phyloP scores from a whole-genome alignment of 2,797 vertebrate species.

The Tympanoctomys barrerae region DNA sequence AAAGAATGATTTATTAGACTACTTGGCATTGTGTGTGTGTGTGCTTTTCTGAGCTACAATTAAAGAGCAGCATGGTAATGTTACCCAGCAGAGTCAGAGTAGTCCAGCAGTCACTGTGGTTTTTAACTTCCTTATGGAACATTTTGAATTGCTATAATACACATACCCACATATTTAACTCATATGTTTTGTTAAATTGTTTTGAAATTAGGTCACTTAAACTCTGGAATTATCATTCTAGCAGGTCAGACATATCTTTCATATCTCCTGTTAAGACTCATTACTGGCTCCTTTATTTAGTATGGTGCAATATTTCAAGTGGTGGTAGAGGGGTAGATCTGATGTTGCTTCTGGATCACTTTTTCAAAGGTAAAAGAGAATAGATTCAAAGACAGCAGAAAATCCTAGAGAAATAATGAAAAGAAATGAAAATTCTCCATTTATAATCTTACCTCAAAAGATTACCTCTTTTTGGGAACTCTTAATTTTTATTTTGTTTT shows the following conservation, averaged over 20 bases:
- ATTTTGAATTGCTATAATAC: conserved; percentile 10
- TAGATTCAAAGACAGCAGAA: background rate
- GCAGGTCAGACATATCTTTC: background rate
- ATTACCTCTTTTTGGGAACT: background rate
- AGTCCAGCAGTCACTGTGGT: background rate
- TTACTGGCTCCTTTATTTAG: background rate
- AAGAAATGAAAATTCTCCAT: conserved; percentile 45
- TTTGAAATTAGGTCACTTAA: background rate
- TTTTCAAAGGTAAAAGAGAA: conserved; percentile 23
- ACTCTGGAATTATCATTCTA: conserved; percentile 23
- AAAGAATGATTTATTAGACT: conserved; percentile 19
- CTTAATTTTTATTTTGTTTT: background rate
- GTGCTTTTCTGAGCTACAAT: background rate
- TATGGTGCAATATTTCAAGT: background rate
- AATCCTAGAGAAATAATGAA: conserved; percentile 36
- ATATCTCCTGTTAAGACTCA: conserved; percentile 25
- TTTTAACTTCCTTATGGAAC: conserved; percentile 24
- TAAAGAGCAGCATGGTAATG: background rate
- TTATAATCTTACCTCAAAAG: conserved; percentile 33
- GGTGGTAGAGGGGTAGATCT: background rate
- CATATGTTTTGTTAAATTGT: conserved; percentile 31
- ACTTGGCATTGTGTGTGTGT: background rate
- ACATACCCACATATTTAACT: conserved; percentile 24
- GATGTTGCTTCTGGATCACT: conserved; percentile 42
- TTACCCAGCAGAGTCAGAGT: background rate